A percentile compares a stretch with the other conserved stretches of the same genome.
phyloP scores from a whole-genome alignment of 1,140 invertebrate species.

The Oncopeltus fasciatus region DNA sequence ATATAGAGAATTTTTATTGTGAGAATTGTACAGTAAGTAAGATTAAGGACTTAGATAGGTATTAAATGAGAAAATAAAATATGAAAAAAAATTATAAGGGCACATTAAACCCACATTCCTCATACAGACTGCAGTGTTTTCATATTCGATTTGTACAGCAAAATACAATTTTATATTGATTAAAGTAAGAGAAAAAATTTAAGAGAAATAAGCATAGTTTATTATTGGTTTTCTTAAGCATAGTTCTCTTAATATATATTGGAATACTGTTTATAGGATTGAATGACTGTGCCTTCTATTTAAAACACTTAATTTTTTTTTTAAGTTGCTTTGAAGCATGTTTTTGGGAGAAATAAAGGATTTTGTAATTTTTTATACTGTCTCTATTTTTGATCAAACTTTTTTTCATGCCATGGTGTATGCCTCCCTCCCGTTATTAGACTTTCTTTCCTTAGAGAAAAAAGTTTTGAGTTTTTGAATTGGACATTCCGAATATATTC shows the following conservation, averaged over 20 bases:
- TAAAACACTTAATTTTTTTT: neutral
- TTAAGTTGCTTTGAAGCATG: neutral
- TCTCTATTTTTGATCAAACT: neutral
- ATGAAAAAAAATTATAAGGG: slow-evolving; percentile 3
- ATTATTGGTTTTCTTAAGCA: slow-evolving; percentile 1
- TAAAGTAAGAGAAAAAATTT: neutral
- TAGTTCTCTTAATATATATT: slow-evolving; percentile 6
- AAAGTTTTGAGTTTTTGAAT: neutral
- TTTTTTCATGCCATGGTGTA: too few relatives aligned
- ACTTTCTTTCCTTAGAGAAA: neutral
- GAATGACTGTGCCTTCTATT: slow-evolving; percentile 15
- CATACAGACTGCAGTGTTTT: slow-evolving; percentile 7
- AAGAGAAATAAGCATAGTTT: neutral
- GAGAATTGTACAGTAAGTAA: slow-evolving; percentile 6
- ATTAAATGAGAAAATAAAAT: neutral
- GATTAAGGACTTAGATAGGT: slow-evolving; percentile 7
- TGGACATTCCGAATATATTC: neutral
- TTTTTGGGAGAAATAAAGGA: neutral
- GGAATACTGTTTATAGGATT: slow-evolving; percentile 2
- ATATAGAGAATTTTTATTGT: neutral
- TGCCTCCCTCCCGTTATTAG: neutral
- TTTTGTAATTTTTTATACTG: slow-evolving; percentile 1
- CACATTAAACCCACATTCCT: slow-evolving; percentile 11
- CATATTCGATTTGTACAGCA: slow-evolving; percentile 6
- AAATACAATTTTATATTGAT: neutral